Conservation (phyloP, 2,797 vertebrate genomes). For the Paratrypauchen microcephalus region DNA sequence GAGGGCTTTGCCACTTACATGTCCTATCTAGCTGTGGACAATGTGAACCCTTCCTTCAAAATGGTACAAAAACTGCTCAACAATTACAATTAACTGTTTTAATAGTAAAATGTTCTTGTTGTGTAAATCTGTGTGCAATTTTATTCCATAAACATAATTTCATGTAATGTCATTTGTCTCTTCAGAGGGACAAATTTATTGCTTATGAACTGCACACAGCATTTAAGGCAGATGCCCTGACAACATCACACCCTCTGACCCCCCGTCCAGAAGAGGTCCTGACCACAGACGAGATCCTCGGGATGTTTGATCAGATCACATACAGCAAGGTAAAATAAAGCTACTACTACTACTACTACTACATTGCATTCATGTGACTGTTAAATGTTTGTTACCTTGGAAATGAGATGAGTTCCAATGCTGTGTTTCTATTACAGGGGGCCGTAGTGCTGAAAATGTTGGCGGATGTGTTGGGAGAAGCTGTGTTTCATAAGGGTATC, state of each 20-base stretch:
- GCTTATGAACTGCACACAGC: constrained; percentile 45
- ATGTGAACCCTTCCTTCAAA: constrained; percentile 53
- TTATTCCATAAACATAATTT: not conserved
- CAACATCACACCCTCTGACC: constrained; percentile 69
- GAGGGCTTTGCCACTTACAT: constrained; percentile 78
- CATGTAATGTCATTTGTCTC: not conserved
- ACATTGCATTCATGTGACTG: not conserved
- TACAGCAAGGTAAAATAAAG: constrained; percentile 72
- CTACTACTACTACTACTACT: too few relatives aligned
- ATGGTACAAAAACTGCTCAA: constrained; percentile 46
- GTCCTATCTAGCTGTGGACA: constrained; percentile 53
- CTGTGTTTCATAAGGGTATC: constrained; percentile 57
- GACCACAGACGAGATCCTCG: constrained; percentile 38
- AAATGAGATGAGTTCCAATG: not conserved
- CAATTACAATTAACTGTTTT: not conserved
- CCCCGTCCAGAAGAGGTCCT: constrained; percentile 33
- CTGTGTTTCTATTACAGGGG: constrained; percentile 63
- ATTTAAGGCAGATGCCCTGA: constrained; percentile 66
- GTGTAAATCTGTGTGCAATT: not conserved
- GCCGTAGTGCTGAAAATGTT: constrained; percentile 78
- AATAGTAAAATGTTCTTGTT: not conserved
- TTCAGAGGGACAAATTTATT: constrained; percentile 56
- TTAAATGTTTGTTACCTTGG: not conserved
- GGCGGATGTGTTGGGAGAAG: constrained; percentile 42
- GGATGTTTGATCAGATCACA: constrained; percentile 67